Conservation (phyloP, 2,888 invertebrate genomes). For the Andrena hattorfiana region DNA sequence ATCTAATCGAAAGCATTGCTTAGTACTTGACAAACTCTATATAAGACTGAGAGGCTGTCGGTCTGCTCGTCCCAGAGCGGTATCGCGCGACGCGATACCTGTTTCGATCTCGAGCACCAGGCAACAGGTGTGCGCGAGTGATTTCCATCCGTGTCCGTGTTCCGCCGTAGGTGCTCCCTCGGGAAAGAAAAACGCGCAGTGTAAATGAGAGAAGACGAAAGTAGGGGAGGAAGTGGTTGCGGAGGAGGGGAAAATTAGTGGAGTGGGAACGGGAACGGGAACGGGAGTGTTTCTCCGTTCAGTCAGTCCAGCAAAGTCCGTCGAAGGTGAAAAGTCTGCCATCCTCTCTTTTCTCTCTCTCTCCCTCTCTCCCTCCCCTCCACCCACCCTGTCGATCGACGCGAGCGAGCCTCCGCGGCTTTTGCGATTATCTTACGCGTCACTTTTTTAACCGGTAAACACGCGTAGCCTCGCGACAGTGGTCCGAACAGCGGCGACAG, state of each 20-base stretch:
- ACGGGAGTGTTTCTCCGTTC: conserved; percentile 48
- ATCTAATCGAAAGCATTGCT: conserved; percentile 52
- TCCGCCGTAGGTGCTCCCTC: conserved; percentile 26
- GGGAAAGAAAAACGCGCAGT: conserved; percentile 51
- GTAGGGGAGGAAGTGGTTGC: conserved; percentile 20
- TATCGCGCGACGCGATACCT: conserved; percentile 18
- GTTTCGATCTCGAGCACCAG: conserved; percentile 6
- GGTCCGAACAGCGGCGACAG: conserved; percentile 12
- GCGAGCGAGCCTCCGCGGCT: conserved; percentile 1
- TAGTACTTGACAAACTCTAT: conserved; percentile 19
- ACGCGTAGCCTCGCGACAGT: conserved; percentile 34
- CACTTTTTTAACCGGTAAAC: conserved; percentile 54
- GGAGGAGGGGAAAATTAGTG: conserved; percentile 31
- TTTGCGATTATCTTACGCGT: conserved; percentile 51
- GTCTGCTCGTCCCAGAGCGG: conserved; percentile 6
- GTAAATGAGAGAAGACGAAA: conserved; percentile 55
- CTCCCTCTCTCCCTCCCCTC: conserved; percentile 3
- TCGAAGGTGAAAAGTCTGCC: conserved; percentile 72
- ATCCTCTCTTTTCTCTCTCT: conserved; percentile 23
- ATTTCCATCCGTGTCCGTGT: conserved; percentile 16
- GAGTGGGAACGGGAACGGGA: conserved; percentile 48
- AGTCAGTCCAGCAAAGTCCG: conserved; percentile 65
- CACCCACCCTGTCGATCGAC: background rate
- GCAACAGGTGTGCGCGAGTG: conserved; percentile 47
- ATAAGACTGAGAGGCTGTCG: conserved; percentile 30